Conservation (phyloP, 2,888 invertebrate species). For the Drosophila bunnanda region DNA sequence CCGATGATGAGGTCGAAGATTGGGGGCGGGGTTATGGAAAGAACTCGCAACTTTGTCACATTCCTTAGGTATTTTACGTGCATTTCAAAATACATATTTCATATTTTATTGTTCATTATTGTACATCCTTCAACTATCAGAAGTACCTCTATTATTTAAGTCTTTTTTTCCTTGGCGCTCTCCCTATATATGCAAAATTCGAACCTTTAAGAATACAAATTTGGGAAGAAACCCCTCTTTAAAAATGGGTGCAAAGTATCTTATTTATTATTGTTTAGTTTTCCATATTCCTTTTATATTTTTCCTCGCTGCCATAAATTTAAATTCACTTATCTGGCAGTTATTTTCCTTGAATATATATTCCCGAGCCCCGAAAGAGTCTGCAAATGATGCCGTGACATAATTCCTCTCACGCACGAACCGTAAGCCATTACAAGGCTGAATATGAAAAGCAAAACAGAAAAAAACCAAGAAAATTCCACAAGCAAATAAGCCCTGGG, state of each 20-base stretch:
- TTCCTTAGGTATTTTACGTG: conserved; percentile 24
- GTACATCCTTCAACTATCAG: no score
- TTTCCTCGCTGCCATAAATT: conserved; percentile 9
- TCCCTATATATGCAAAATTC: no score
- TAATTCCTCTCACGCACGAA: conserved; percentile 41
- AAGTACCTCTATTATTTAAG: not conserved
- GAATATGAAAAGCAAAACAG: conserved; percentile 45
- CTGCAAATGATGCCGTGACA: conserved; percentile 34
- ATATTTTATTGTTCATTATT: conserved; percentile 26
- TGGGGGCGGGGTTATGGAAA: conserved; percentile 2
- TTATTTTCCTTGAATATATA: conserved; percentile 4
- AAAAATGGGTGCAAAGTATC: not conserved
- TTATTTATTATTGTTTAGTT: conserved; percentile 33
- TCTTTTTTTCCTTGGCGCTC: not conserved
- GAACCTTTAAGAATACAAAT: conserved; percentile 1
- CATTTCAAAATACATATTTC: conserved; percentile 30
- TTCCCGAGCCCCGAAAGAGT: not conserved
- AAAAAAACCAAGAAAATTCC: conserved; percentile 11
- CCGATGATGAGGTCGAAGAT: conserved; percentile 12
- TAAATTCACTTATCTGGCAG: conserved; percentile 15
- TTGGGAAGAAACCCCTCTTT: not conserved
- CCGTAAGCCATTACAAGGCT: conserved; percentile 38
- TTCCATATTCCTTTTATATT: not conserved
- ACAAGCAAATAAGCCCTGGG: conserved; percentile 52
- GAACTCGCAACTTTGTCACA: conserved; percentile 29